Evolutionary conservation across 1,140 invertebrate species (phyloP), one percentile per base, ranked within the genome.

Genomic region (Zaprionus kolodkinae): DNA sequence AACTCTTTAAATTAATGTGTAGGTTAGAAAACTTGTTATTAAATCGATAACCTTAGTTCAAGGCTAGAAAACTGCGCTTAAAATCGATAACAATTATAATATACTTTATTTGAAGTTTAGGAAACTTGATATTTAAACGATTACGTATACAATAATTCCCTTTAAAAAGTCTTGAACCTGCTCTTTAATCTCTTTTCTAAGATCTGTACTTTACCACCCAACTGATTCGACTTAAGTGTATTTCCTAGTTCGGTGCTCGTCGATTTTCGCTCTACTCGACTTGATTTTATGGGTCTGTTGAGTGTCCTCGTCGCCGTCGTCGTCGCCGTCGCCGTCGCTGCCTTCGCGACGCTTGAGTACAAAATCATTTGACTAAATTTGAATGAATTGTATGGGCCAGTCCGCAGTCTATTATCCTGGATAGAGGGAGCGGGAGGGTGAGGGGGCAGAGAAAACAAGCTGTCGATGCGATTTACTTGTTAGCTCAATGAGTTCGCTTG

Each of bases 331-430:
- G 40, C n/a, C 38, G 38, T n/a, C 36, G 61, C 48, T 13, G 48
- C 21, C 33, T 54, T 66, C 54, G 69, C 69, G 45, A 71, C 50
- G 60, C 69, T 72, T 50, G 69, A 72, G 62, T 64, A 50, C 62
- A 66, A 72, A 72, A 66, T 59, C 40, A 71, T 70, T 70, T 70
- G 50, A 63, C 68, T 40, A 65, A 72, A 63, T 38, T 72, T 72
- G 13, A 59, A 72, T 57, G 48, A 59, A 33, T 40, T 54, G 59
- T 25, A 50, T 40, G 50, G 35, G 50, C 52, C 15, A 35, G 30
- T 50, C 55, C 15, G 33, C 13, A 57, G 15, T 57, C 30, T 36
- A 57, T 17, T 57, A 57, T 17, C 54, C 27, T 15, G 27, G 30
- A 59, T 35, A 17, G 25, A 25, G 35, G 45, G 45, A 17, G 2